A percentile compares a stretch with the other conserved stretches of the same genome.
Conservation (phyloP, 1,140 invertebrate species). For the Vollenhovia emeryi region DNA sequence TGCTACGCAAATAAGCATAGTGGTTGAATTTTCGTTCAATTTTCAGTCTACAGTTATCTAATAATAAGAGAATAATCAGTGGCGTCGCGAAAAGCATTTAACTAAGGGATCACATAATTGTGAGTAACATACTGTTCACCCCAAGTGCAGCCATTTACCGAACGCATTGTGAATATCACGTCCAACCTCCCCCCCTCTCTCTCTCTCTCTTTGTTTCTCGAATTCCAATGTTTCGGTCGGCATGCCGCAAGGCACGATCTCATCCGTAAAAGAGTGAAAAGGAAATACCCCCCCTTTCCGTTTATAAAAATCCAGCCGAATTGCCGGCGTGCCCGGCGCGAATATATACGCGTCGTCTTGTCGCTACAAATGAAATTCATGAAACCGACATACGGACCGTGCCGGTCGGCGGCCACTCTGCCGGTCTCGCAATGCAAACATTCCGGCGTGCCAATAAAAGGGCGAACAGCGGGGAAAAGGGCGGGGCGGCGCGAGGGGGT, state of each 20-base stretch:
- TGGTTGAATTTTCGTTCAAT: background rate
- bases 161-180: background rate
- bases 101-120: background rate
- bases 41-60: background rate
- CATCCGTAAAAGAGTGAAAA: slow-evolving; percentile 7
- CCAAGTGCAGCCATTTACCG: background rate
- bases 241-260: slow-evolving; percentile 17
- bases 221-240: background rate
- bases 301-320: slow-evolving; percentile 48
- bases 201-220: too few relatives aligned
- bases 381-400: slow-evolving; percentile 59
- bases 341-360: slow-evolving; percentile 59
- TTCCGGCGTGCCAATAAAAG: slow-evolving; percentile 61
- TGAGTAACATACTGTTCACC: background rate
- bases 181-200: background rate
- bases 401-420: slow-evolving; percentile 26
- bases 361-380: slow-evolving; percentile 65
- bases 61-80: too few relatives aligned
- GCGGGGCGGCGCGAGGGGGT: background rate
- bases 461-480: slow-evolving; percentile 9
- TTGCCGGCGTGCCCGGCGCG: slow-evolving; percentile 22
- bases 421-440: slow-evolving; percentile 67
- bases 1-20: background rate
- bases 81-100: too few relatives aligned
- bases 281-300: slow-evolving; percentile 9